Evolutionary conservation across 2,888 invertebrate species (phyloP).

Genomic region (Lepidonotus clava): DNA sequence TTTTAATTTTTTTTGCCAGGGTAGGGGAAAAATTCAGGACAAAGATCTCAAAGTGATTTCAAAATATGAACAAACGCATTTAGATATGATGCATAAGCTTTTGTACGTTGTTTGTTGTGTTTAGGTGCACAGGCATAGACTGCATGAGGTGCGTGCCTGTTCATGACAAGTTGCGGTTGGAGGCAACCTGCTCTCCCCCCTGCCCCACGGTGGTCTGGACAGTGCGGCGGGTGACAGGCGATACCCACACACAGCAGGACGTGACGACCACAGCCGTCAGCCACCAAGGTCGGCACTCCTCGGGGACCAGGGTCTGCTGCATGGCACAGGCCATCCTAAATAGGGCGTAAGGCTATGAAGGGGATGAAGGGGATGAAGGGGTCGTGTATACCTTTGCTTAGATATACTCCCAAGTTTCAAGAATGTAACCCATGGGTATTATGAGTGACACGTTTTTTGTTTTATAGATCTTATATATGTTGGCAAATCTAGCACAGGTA

Average conservation of each 20-base stretch:
- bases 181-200: neutral
- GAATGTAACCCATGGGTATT: neutral
- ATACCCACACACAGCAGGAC: neutral
- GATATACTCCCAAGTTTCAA: neutral
- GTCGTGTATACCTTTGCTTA: neutral
- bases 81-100: neutral
- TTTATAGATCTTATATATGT: neutral
- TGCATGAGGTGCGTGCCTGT: neutral
- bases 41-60: neutral
- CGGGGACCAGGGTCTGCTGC: no score
- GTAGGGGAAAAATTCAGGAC: neutral
- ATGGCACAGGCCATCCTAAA: neutral
- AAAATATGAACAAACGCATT: neutral
- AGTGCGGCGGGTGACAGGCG: neutral
- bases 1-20: no score
- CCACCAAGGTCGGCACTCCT: neutral
- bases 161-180: neutral
- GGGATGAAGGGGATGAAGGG: neutral
- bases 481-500: no score
- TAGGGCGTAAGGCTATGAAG: neutral
- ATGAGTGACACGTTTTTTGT: neutral
- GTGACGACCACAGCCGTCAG: neutral
- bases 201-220: neutral
- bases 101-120: neutral
- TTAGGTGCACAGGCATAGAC: neutral